Conservation (phyloP, 2,888 invertebrate species). For the Sepioteuthis lessoniana region DNA sequence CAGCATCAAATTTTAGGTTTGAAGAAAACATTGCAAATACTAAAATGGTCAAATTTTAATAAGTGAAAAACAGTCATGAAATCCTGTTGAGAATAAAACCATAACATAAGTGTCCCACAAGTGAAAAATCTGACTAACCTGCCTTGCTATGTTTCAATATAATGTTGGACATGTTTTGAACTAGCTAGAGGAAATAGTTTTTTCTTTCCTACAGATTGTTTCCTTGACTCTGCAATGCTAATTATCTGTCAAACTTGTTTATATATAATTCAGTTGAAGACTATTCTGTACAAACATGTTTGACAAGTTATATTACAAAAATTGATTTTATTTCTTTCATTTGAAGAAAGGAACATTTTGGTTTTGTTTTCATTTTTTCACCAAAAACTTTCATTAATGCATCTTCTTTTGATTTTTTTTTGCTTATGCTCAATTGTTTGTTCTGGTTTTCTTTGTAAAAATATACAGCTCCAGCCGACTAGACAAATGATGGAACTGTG, state of each 20-base stretch:
- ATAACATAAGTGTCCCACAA: background rate
- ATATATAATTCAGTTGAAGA: background rate
- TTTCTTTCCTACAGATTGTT: background rate
- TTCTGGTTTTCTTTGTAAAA: no score
- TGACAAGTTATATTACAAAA: background rate
- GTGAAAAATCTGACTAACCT: background rate
- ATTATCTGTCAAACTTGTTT: background rate
- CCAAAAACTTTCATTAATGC: no score
- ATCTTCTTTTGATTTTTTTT: no score
- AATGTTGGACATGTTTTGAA: background rate
- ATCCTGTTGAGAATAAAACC: background rate
- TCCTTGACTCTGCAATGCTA: background rate
- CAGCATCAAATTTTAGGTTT: conserved; percentile 1
- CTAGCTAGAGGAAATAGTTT: background rate
- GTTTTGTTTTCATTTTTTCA: no score
- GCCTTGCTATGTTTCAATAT: background rate
- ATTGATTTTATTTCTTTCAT: background rate
- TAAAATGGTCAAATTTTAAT: background rate
- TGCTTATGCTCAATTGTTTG: no score
- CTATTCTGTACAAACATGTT: background rate
- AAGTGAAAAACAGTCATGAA: background rate
- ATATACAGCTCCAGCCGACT: no score
- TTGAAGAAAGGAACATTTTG: background rate
- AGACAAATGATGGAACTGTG: no score
- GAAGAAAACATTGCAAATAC: background rate